phyloP scores from a whole-genome alignment of 2,888 invertebrate species.

The Coremacera marginata region DNA sequence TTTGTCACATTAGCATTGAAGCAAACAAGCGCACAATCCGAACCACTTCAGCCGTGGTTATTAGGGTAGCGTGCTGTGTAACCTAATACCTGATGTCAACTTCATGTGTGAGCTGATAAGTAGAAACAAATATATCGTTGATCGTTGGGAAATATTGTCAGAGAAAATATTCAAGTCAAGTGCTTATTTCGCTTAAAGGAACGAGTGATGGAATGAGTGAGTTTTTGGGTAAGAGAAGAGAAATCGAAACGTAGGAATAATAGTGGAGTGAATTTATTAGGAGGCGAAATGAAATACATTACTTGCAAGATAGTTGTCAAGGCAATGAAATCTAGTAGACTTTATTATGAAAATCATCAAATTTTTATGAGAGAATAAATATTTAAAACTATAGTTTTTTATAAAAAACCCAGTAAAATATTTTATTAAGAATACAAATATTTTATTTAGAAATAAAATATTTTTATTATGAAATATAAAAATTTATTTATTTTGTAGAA shows the following conservation, averaged over 20 bases:
- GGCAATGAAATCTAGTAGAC: no score
- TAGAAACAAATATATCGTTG: constrained; percentile 13
- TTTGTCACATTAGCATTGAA: constrained; percentile 23
- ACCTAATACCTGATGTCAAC: constrained; percentile 27
- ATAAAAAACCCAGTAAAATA: no score
- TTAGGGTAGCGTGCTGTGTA: constrained; percentile 5
- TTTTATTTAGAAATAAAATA: no score
- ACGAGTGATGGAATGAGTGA: neutral
- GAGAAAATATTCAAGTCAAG: constrained; percentile 15
- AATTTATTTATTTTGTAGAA: no score
- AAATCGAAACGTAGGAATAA: neutral
- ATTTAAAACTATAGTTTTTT: no score
- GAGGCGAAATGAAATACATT: no score
- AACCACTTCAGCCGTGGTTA: constrained; percentile 22
- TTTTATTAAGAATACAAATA: no score
- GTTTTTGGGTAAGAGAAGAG: neutral
- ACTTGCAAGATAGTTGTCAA: no score
- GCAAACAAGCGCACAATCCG: neutral
- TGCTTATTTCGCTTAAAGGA: neutral
- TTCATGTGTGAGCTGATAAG: constrained; percentile 29
- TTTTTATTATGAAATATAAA: no score
- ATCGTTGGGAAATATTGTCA: constrained; percentile 25
- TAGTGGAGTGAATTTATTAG: no score
- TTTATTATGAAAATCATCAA: no score
- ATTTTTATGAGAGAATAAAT: no score